A percentile compares a stretch with the other conserved stretches of the same genome.
These are phyloP conservation scores for Rhincodon typus DNA, from an alignment of 2,797 vertebrate species.

Conservation along the genomic window DNA sequence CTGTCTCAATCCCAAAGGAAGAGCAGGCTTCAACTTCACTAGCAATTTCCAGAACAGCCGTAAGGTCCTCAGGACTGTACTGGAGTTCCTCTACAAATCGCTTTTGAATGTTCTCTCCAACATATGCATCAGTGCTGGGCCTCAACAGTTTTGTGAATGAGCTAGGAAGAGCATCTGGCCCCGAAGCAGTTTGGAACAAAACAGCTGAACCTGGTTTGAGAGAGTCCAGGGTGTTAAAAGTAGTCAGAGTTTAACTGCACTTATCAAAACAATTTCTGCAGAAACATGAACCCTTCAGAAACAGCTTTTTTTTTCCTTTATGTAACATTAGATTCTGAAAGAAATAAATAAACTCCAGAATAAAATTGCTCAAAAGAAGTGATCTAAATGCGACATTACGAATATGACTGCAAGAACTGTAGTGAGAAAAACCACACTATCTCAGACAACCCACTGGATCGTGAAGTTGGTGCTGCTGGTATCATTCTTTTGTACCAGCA, in stretches of 20 bases:
- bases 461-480: no score
- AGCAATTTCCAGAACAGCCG: slow-evolving; percentile 56
- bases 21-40: slow-evolving; percentile 55
- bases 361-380: neutral
- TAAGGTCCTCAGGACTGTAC: slow-evolving; percentile 60
- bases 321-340: neutral
- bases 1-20: slow-evolving; percentile 61
- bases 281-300: neutral
- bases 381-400: neutral
- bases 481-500: no score
- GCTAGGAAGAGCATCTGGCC: neutral
- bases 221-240: neutral
- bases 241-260: neutral
- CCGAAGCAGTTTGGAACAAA: neutral
- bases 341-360: neutral
- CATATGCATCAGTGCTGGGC: slow-evolving; percentile 43
- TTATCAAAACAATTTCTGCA: neutral
- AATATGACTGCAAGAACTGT: neutral
- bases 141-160: slow-evolving; percentile 57
- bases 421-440: neutral
- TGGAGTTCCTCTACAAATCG: slow-evolving; percentile 47
- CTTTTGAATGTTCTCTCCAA: slow-evolving; percentile 45
- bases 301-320: no score
- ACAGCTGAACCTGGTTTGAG: neutral
- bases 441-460: no score